Conservation (phyloP, 2,113 vertebrate species). For the Mesembrinibis cayennensis region DNA sequence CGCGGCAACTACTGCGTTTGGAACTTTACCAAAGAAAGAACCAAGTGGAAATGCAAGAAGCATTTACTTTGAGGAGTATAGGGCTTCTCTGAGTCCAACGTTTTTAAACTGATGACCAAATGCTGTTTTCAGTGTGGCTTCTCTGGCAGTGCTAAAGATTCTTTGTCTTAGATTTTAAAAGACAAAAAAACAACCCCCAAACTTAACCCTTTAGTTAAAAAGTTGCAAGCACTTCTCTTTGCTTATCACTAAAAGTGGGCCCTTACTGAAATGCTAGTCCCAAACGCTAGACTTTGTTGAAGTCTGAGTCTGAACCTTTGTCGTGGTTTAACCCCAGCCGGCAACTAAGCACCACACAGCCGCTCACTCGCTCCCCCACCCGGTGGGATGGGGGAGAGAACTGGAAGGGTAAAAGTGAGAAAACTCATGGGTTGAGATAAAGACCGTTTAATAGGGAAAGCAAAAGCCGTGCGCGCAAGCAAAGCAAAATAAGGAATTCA, state of each 20-base stretch:
- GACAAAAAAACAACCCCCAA: not conserved
- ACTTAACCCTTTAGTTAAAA: not conserved
- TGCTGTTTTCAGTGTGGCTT: not conserved
- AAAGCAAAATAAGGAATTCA: no score
- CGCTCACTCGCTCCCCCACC: no score
- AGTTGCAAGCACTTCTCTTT: not conserved
- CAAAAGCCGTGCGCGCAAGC: no score
- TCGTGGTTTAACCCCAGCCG: no score
- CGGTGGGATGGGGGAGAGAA: no score
- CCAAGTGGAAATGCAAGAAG: no score
- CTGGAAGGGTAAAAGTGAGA: no score
- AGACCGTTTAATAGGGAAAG: no score
- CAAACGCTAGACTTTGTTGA: not conserved
- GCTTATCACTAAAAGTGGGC: not conserved
- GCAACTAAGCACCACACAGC: no score
- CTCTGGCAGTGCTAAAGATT: not conserved
- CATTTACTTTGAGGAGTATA: no score
- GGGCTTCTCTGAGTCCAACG: no score
- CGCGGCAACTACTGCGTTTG: not conserved
- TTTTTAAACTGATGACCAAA: not conserved
- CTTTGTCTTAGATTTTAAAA: not conserved
- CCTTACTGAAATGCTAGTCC: not conserved
- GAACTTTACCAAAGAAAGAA: not conserved
- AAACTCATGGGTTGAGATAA: no score
- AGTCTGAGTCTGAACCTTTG: not conserved